Base-by-base conservation (phyloP, 2,888 invertebrate genomes). In the Drosophila mettleri region DNA sequence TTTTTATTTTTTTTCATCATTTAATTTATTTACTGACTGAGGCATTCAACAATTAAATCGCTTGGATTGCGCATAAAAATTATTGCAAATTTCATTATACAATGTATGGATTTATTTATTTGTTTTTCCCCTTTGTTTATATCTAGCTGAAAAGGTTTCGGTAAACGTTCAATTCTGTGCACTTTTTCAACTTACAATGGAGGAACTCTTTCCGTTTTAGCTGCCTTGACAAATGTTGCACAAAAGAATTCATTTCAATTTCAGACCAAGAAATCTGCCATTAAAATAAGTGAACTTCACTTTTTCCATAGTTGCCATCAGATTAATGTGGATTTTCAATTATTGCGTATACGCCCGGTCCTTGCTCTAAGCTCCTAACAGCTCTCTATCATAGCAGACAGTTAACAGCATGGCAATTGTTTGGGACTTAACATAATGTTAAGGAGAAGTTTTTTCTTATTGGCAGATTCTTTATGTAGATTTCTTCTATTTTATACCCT, bases 1-100 rank as follows among this genome's bases (percentile, higher is more conserved):
- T 58, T 57, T 41, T 5, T 64, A 41, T 61, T 36, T 10, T 20
- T n/a, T 39, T 8, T 0, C 31, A 18, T 27, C 10, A 59, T 52
- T n/a, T 18, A 22, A 16, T 63, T 46, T 52, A 31, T 53, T 66
- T 62, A 85, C 82, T 82, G 86, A 85, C 86, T 82, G 86, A 82
- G 82, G 82, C 82, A 77, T 82, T 85, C 74, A 85, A 82, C 67
- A 74, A 62, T 75, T 45, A 57, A 59, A 71, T 64, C 65, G 58
- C 45, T 54, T 70, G 33, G 39, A 58, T 53, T 43, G 60, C 39
- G 46, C 57, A 46, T 69, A 41, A 55, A 57, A 59, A 59, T 74
- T 62, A 53, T 52, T 60, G 55, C 43, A 62, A 64, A 36, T 43
- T 33, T 39, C 36, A 38, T 48, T 57, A 57, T 52, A 52, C 43